Evolutionary conservation across 2,113 vertebrate species (phyloP), one percentile per base, ranked within the genome.

Genomic region (Dicerorhinus sumatrensis): DNA sequence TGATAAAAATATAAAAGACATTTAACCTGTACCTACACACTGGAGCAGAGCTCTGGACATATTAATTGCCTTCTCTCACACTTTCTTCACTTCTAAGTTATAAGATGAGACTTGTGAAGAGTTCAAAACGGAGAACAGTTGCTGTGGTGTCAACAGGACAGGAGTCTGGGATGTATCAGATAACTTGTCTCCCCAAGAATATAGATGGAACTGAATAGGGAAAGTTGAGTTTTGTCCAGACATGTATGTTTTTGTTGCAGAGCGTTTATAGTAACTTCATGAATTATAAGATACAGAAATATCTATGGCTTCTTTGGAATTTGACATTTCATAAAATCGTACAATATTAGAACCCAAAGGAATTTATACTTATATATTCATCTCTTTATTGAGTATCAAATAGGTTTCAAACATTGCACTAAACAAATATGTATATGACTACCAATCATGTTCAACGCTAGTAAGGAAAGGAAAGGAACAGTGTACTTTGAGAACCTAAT

Each of bases 1-100:
- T 97, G 89, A 98, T 97, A 97, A 97, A 98, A 99, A 97, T 88
- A 39, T 67, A 75, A 99, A 98, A 97, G 98, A 93, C 97, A 98
- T 98, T 98, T 99, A 98, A 98, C 96, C 98, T 98, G 89, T 17
- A 25, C 56, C 39, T 98, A 84, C 27, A 48, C 69, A 67, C 82
- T 76, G 72, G 4, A 97, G 87, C 36, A 97, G 79, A 94, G 33
- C 42, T 96, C 60, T 96, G 29, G 67, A 88, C 6, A 1, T 76
- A 58, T 96, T 98, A 97, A 97, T 84, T 95, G 23, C 46, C 33
- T 67, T 80, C 76, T 84, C 94, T 73, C 73, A 84, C 20, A 42
- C 92, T 97, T 96, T 62, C 85, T 97, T 87, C 42, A 94, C 75
- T 94, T 95, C 93, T 46, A n/a, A 94, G 2, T 97, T 84, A 73